Percentiles rank a stretch among this genome's conserved stretches.
Evolutionary conservation across 1,140 invertebrate genomes (phyloP).

Genomic region (Drosophila pseudoobscura): DNA sequence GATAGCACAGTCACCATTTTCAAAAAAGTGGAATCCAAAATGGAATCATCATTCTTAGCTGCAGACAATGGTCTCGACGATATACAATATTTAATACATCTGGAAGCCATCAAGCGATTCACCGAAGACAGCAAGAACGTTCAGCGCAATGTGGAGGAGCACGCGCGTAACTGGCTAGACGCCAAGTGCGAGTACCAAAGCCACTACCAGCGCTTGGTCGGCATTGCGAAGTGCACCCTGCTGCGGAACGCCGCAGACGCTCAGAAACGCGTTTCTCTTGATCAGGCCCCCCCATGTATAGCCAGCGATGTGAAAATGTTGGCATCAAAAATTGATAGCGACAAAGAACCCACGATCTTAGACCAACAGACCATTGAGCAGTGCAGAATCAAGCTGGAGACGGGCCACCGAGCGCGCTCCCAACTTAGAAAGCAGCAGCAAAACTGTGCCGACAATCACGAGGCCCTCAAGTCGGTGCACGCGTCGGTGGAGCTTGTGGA

Average conservation of each 20-base stretch:
- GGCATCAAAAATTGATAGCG: conserved; percentile 23
- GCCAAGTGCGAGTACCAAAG: conserved; percentile 53
- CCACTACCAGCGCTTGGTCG: conserved; percentile 25
- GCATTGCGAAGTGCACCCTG: conserved; percentile 30
- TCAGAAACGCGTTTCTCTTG: background rate
- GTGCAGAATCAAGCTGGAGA: conserved; percentile 29
- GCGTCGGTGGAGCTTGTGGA: conserved; percentile 17
- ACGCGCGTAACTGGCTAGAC: conserved; percentile 42
- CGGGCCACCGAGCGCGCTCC: conserved; percentile 18
- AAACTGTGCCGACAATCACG: conserved; percentile 30
- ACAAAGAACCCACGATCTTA: conserved; percentile 14
- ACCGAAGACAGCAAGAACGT: conserved; percentile 51
- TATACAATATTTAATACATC: conserved; percentile 57
- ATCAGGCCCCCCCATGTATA: background rate
- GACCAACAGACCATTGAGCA: conserved; percentile 12
- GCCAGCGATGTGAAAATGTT: background rate
- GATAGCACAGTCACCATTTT: background rate
- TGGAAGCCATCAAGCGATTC: conserved; percentile 64
- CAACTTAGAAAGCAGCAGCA: conserved; percentile 44
- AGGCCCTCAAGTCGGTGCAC: conserved; percentile 17
- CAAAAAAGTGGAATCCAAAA: conserved; percentile 2
- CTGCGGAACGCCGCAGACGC: conserved; percentile 24
- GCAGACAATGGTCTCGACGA: conserved; percentile 36
- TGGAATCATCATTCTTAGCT: conserved; percentile 1
- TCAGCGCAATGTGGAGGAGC: conserved; percentile 68